A percentile compares a stretch with the other conserved stretches of the same genome.
phyloP scores from a whole-genome alignment of 2,888 invertebrate genomes.

The Tiphia femorata region DNA sequence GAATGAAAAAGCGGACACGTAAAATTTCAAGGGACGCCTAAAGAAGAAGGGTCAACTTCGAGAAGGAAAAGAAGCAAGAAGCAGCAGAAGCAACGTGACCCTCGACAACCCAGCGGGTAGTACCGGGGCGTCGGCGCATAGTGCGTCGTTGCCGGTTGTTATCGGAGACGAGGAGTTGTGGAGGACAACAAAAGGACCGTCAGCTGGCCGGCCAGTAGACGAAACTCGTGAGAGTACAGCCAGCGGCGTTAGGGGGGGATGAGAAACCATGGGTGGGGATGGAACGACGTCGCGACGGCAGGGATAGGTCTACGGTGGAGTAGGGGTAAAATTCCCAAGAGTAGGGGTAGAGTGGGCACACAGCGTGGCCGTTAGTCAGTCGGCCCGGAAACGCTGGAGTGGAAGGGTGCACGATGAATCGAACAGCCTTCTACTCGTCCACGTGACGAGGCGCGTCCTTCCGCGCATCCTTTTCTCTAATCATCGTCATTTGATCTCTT shows the following conservation, averaged over 20 bases:
- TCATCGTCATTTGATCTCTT: too few species aligned
- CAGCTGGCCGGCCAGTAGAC: constrained; percentile 23
- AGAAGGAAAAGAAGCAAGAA: too few species aligned
- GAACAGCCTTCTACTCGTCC: not conserved
- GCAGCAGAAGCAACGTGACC: constrained; percentile 11
- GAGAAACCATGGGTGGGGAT: not conserved
- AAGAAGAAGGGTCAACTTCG: too few species aligned
- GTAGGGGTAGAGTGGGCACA: constrained; percentile 39
- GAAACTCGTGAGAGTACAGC: not conserved
- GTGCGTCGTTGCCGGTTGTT: too few species aligned
- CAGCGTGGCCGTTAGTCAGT: constrained; percentile 55
- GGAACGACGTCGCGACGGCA: not conserved
- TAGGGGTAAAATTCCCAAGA: not conserved
- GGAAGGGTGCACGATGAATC: constrained; percentile 32
- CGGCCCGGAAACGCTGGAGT: constrained; percentile 53
- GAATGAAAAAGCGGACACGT: too few species aligned
- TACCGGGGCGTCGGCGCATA: not conserved
- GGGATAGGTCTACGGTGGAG: not conserved
- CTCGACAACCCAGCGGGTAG: constrained; percentile 10
- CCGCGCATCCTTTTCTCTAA: too few species aligned
- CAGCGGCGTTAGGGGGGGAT: not conserved
- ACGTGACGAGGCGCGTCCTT: too few species aligned
- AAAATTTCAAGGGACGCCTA: too few species aligned
- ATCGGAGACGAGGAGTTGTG: constrained; percentile 9
- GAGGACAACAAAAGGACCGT: constrained; percentile 25